A percentile compares a stretch with the other conserved stretches of the same genome.
Evolutionary conservation across 2,797 vertebrate species (phyloP).

Genomic region (Urophycis tenuis): DNA sequence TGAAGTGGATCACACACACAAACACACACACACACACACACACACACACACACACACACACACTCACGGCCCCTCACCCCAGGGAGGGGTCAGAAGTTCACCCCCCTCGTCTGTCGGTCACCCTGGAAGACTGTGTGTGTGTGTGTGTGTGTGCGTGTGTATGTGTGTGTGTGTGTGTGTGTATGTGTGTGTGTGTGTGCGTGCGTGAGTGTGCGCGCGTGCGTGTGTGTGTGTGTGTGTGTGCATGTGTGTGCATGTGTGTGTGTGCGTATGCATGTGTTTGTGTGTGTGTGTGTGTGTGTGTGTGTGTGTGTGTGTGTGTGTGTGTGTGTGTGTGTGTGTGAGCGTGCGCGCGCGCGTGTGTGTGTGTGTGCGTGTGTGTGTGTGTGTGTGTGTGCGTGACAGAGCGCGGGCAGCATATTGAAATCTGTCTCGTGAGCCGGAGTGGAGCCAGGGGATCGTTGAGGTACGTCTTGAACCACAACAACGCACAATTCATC

Average conservation of each 20-base stretch:
- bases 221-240: not conserved
- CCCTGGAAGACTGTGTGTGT: constrained; percentile 51
- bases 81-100: constrained; percentile 73
- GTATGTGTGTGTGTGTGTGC: not conserved
- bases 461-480: not conserved
- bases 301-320: not conserved
- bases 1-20: constrained; percentile 66
- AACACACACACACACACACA: constrained; percentile 43
- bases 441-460: not conserved
- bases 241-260: too few species aligned
- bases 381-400: constrained; percentile 4
- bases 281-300: not conserved
- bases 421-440: not conserved
- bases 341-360: constrained; percentile 7
- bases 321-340: not conserved
- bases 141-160: constrained; percentile 15
- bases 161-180: not conserved
- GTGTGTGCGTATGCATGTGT: too few species aligned
- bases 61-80: constrained; percentile 48
- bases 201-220: not conserved
- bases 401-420: not conserved
- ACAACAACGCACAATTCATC: not conserved
- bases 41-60: constrained; percentile 43
- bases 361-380: constrained; percentile 14
- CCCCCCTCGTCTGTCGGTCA: constrained; percentile 63